Evolutionary conservation across 2,113 vertebrate genomes (phyloP).

Genomic region (Clarias gariepinus): DNA sequence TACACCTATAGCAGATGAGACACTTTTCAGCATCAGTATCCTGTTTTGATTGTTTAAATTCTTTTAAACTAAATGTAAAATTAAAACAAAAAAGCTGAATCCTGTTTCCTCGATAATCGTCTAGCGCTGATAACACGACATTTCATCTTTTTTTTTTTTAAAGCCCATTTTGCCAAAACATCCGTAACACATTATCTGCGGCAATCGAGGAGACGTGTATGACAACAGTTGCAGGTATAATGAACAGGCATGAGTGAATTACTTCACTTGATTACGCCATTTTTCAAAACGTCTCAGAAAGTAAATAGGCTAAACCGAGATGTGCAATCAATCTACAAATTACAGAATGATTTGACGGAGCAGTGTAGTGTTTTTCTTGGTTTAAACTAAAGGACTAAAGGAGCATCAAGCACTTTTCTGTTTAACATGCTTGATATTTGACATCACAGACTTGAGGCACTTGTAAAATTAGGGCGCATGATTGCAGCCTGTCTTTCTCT

Average conservation of each 20-base stretch:
- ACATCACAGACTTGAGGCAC: background rate
- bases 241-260: background rate
- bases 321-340: background rate
- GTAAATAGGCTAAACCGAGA: background rate
- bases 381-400: background rate
- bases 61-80: too few relatives aligned
- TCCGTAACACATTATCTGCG: background rate
- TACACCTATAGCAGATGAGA: too few relatives aligned
- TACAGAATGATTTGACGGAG: background rate
- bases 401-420: background rate
- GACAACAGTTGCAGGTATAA: background rate
- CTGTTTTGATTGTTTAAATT: too few relatives aligned
- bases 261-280: background rate
- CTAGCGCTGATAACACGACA: background rate
- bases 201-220: background rate
- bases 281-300: background rate
- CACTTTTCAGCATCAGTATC: too few relatives aligned
- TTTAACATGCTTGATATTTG: background rate
- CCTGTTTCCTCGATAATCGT: background rate
- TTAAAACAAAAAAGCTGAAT: background rate
- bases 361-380: background rate
- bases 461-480: background rate
- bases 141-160: background rate
- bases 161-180: background rate
- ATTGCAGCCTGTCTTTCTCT: background rate